These are phyloP conservation scores for Leptodirus hochenwartii DNA, from an alignment of 2,888 invertebrate species.

Conservation along the genomic window DNA sequence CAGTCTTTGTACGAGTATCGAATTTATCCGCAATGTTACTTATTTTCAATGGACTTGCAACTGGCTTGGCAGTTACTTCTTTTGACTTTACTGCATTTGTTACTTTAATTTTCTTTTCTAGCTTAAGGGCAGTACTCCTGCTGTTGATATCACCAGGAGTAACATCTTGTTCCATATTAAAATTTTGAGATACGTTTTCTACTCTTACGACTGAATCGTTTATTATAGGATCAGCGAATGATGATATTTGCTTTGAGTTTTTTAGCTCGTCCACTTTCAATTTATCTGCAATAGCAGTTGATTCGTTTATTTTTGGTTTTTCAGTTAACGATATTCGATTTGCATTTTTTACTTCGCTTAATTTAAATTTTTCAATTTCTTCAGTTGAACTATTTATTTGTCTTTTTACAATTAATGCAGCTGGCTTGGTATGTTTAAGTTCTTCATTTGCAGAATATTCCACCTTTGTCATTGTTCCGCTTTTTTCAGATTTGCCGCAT, in stretches of 20 bases:
- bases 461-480: neutral
- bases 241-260: constrained; percentile 6
- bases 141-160: too few species aligned
- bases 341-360: constrained; percentile 3
- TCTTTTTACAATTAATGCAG: neutral
- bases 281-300: constrained; percentile 1
- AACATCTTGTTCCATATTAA: too few species aligned
- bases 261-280: constrained; percentile 5
- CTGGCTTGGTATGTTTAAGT: neutral
- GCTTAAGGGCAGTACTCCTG: too few species aligned
- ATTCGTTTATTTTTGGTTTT: constrained; percentile 4
- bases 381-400: neutral
- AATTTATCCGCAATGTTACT: too few species aligned
- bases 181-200: too few species aligned
- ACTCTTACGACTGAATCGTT: too few species aligned
- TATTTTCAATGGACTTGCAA: too few species aligned
- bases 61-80: too few species aligned
- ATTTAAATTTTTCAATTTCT: neutral
- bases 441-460: neutral
- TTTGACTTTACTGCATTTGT: too few species aligned
- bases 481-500: constrained; percentile 2
- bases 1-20: too few species aligned
- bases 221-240: too few species aligned
- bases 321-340: neutral
- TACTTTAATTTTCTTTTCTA: too few species aligned